Conservation (phyloP, 64 coral and sea anemone genomes). For the Stylophora pistillata region DNA sequence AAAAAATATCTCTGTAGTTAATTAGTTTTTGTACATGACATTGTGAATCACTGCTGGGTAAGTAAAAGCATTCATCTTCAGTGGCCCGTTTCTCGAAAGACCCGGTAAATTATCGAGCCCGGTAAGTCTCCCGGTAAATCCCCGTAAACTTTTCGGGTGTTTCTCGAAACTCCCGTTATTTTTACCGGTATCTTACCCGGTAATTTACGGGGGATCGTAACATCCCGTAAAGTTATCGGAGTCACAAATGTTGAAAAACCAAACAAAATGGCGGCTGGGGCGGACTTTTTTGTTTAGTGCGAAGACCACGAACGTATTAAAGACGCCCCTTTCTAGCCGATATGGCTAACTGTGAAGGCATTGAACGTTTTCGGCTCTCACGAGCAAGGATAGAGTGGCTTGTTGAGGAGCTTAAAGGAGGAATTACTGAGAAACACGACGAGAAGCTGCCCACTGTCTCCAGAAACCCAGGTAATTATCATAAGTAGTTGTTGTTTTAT, state of each 20-base stretch:
- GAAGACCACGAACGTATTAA: too few relatives aligned
- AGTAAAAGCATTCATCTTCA: too few relatives aligned
- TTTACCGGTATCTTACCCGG: not conserved
- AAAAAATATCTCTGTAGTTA: not conserved
- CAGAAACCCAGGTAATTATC: constrained; percentile 19
- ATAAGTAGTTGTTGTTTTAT: too few relatives aligned
- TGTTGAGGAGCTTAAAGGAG: not conserved
- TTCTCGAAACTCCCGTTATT: constrained; percentile 6
- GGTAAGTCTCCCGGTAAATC: constrained; percentile 2
- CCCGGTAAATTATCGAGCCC: too few relatives aligned
- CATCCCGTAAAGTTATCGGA: too few relatives aligned
- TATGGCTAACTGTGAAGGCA: constrained; percentile 11
- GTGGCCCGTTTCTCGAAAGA: too few relatives aligned
- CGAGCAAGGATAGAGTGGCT: constrained; percentile 11
- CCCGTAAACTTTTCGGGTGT: constrained; percentile 4
- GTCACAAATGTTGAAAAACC: not conserved
- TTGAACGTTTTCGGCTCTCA: not conserved
- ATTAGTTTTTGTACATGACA: not conserved
- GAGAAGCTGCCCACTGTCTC: not conserved
- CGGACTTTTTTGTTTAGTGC: too few relatives aligned
- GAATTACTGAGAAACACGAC: not conserved
- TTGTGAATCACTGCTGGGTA: not conserved
- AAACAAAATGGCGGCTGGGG: not conserved
- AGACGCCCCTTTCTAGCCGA: not conserved
- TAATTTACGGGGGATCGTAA: not conserved